phyloP scores from a whole-genome alignment of 64 coral and sea anemone genomes.

The Dendrophyllia cribrosa region DNA sequence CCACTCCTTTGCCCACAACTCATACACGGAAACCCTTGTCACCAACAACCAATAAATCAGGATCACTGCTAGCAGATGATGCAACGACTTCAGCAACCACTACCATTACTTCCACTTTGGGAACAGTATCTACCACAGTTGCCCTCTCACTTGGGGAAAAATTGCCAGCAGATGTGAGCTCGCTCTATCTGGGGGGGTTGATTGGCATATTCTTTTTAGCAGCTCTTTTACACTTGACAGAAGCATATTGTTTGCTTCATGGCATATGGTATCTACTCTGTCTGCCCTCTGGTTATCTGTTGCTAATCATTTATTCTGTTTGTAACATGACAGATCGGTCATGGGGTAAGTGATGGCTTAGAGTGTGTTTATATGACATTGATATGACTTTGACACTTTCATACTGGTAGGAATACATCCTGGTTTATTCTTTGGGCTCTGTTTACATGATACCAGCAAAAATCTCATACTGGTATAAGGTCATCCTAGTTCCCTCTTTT shows the following conservation, averaged over 20 bases:
- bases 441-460: too few species aligned
- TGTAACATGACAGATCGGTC: constrained; percentile 95
- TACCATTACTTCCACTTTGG: neutral
- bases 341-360: constrained; percentile 74
- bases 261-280: constrained; percentile 94
- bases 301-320: constrained; percentile 92
- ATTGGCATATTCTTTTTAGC: constrained; percentile 73
- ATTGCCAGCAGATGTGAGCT: constrained; percentile 67
- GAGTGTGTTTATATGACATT: neutral
- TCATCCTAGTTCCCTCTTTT: too few species aligned
- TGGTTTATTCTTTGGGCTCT: too few species aligned
- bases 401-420: too few species aligned
- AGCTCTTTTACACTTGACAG: constrained; percentile 73
- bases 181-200: constrained; percentile 73
- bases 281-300: constrained; percentile 91
- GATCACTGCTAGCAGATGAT: too few species aligned
- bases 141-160: neutral
- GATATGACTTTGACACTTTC: too few species aligned
- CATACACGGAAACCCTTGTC: neutral
- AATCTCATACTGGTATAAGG: too few species aligned
- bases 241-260: constrained; percentile 75
- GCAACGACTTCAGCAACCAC: neutral
- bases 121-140: neutral
- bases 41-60: too few species aligned
- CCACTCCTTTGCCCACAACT: neutral